Percentiles rank a stretch among this genome's conserved stretches.
Evolutionary conservation across 2,888 invertebrate genomes (phyloP).

Genomic region (Eumerus sabulonum): DNA sequence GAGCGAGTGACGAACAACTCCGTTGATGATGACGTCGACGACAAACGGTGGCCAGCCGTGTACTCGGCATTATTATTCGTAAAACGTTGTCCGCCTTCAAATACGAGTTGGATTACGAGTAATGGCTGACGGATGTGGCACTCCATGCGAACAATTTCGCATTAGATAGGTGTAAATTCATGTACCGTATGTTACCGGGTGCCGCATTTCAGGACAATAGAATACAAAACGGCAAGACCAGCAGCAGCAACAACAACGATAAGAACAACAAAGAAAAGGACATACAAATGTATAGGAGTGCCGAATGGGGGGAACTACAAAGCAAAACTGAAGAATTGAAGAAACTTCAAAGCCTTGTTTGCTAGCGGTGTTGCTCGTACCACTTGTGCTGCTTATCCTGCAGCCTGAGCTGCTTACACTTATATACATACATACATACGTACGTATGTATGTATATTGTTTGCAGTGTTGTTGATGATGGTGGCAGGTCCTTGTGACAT

Average conservation of each 20-base stretch:
- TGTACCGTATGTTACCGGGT: slow-evolving; percentile 61
- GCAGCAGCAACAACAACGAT: too few relatives aligned
- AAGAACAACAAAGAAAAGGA: slow-evolving; percentile 6
- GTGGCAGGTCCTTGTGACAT: slow-evolving; percentile 59
- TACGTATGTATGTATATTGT: neutral
- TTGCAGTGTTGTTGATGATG: slow-evolving; percentile 11
- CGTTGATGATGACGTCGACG: slow-evolving; percentile 3
- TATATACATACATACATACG: neutral
- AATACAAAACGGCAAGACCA: slow-evolving; percentile 25
- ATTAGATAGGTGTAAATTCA: slow-evolving; percentile 68
- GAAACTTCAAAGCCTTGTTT: slow-evolving; percentile 61
- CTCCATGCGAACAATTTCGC: slow-evolving; percentile 63
- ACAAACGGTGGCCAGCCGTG: slow-evolving; percentile 51
- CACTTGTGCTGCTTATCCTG: neutral
- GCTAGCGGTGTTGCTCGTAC: slow-evolving; percentile 4
- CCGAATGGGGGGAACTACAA: too few relatives aligned
- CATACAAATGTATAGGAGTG: too few relatives aligned
- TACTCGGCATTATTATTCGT: slow-evolving; percentile 60
- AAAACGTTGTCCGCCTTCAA: slow-evolving; percentile 62
- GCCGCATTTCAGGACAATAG: slow-evolving; percentile 44
- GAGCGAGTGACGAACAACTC: too few relatives aligned
- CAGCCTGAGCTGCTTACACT: too few relatives aligned
- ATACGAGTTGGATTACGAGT: slow-evolving; percentile 36
- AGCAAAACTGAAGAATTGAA: slow-evolving; percentile 34
- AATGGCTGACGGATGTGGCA: slow-evolving; percentile 65